Evolutionary conservation across 2,113 vertebrate genomes (phyloP).

Genomic region (Corvus cornix): DNA sequence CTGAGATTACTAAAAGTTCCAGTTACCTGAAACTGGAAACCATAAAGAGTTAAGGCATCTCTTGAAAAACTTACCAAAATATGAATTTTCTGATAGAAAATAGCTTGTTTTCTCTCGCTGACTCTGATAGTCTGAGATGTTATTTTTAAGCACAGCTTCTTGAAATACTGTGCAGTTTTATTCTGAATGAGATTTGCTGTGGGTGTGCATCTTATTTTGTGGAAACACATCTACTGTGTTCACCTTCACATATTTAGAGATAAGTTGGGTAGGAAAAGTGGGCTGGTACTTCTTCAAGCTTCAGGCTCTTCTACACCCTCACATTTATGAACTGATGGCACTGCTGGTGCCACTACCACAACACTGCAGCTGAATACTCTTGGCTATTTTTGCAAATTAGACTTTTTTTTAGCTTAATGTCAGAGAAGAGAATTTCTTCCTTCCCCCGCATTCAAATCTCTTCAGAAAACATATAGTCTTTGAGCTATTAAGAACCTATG

Average conservation of each 20-base stretch:
- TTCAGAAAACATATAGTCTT: not conserved
- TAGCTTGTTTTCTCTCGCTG: not conserved
- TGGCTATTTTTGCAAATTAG: not conserved
- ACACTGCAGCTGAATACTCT: not conserved
- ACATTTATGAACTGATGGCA: not conserved
- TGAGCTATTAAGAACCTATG: not conserved
- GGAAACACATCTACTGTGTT: not conserved
- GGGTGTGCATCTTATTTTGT: not conserved
- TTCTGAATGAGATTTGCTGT: not conserved
- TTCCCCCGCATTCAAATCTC: not conserved
- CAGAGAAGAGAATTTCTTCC: not conserved
- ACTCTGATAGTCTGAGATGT: not conserved
- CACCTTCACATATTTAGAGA: not conserved
- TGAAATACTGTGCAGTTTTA: not conserved
- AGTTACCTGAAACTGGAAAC: not conserved
- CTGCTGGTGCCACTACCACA: not conserved
- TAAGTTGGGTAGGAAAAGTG: not conserved
- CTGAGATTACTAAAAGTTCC: not conserved
- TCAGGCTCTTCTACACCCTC: not conserved
- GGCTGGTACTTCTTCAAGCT: not conserved
- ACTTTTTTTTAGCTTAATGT: not conserved
- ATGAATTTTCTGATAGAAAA: not conserved
- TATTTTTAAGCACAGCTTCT: not conserved
- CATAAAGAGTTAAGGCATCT: not conserved
- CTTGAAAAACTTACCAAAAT: not conserved